Percentiles rank a stretch among this genome's conserved stretches.
Conservation (phyloP, 2,113 vertebrate genomes). For the Pteruthius melanotis region DNA sequence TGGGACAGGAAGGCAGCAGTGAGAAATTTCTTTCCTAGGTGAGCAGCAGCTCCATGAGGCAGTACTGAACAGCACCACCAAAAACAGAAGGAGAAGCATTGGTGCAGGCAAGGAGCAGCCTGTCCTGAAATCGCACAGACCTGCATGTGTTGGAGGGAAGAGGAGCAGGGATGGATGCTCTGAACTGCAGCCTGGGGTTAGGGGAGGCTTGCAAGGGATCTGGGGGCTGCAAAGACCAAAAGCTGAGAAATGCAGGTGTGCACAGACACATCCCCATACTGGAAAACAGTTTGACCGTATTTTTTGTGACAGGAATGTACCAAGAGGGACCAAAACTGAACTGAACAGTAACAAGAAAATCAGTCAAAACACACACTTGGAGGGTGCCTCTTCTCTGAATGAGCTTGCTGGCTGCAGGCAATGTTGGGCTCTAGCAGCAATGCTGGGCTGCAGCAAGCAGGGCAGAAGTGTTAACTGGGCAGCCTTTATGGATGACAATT, state of each 20-base stretch:
- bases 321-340: neutral
- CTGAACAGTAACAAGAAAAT: neutral
- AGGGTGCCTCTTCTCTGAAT: neutral
- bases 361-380: rapidly evolving
- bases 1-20: neutral
- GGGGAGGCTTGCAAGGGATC: too few species aligned
- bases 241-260: rapidly evolving
- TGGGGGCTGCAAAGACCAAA: neutral
- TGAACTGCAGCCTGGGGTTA: too few species aligned
- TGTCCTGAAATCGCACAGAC: neutral
- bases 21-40: rapidly evolving
- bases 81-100: rapidly evolving
- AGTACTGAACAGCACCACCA: rapidly evolving
- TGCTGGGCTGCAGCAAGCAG: neutral
- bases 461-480: neutral
- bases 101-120: neutral
- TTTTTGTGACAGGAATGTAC: neutral
- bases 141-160: rapidly evolving
- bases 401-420: neutral
- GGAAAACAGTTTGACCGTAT: rapidly evolving
- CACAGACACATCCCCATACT: neutral
- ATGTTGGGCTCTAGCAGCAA: neutral
- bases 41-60: rapidly evolving
- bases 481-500: neutral
- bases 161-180: neutral